A percentile compares a stretch with the other conserved stretches of the same genome.
phyloP scores from a whole-genome alignment of 2,797 vertebrate species.

The Pangasius macronema region DNA sequence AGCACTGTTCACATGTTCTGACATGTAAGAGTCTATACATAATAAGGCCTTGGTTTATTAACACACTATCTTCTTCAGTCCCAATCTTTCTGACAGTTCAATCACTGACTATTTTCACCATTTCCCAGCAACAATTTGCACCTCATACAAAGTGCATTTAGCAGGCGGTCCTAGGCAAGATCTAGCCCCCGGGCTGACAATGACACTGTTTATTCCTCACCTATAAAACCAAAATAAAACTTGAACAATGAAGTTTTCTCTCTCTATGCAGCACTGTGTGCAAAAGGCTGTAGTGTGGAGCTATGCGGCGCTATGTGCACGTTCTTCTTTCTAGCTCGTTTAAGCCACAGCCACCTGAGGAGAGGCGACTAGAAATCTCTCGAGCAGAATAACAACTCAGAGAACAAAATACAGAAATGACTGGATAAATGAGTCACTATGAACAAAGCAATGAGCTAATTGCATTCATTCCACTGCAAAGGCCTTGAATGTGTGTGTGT shows the following conservation, averaged over 20 bases:
- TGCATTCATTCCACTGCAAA: constrained; percentile 58
- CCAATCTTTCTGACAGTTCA: neutral
- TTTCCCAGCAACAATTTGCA: neutral
- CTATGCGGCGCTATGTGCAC: neutral
- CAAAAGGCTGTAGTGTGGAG: neutral
- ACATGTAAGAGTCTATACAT: neutral
- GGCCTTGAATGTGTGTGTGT: constrained; percentile 33
- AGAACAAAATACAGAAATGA: constrained; percentile 54
- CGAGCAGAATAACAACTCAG: constrained; percentile 38
- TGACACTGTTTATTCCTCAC: neutral
- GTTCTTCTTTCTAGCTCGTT: neutral
- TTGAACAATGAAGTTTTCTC: neutral
- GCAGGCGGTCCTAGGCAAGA: neutral
- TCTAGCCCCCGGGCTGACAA: neutral
- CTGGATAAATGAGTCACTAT: constrained; percentile 57
- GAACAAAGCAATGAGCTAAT: constrained; percentile 65
- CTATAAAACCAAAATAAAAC: neutral
- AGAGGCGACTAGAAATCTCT: neutral
- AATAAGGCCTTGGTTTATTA: neutral
- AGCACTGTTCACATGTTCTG: neutral
- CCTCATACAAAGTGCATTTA: neutral
- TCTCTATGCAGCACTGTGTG: neutral
- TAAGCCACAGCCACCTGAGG: neutral
- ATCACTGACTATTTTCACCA: neutral
- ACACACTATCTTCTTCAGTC: neutral